A percentile compares a stretch with the other conserved stretches of the same genome.
These are phyloP conservation scores for Zoroaster sp. DNA, from an alignment of 53 echinoderm and acorn worm species.

Conservation along the genomic window DNA sequence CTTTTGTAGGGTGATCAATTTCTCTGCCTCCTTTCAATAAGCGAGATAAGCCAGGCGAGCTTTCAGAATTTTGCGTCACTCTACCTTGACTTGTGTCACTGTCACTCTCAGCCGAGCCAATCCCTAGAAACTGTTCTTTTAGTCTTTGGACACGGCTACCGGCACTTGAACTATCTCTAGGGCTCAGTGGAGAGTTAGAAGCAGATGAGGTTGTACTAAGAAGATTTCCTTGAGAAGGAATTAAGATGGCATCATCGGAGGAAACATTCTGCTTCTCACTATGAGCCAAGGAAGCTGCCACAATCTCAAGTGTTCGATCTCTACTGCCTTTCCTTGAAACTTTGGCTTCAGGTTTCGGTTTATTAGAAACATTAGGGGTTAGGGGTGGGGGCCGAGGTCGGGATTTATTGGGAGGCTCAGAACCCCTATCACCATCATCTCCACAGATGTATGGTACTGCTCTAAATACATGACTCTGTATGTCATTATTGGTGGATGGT, in stretches of 20 bases:
- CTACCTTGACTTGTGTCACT: slow-evolving; percentile 29
- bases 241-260: not conserved
- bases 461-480: not conserved
- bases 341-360: not conserved
- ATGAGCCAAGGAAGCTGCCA: slow-evolving; percentile 8
- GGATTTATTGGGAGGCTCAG: not conserved
- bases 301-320: slow-evolving; percentile 33
- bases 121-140: slow-evolving; percentile 31
- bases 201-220: not conserved
- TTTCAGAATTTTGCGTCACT: slow-evolving; percentile 3
- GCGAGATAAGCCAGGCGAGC: not conserved
- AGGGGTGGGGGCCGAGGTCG: not conserved
- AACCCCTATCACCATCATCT: not conserved
- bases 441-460: not conserved
- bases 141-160: slow-evolving; percentile 39
- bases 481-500: not conserved
- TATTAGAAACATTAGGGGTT: not conserved
- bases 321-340: not conserved
- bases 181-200: not conserved
- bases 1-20: not conserved
- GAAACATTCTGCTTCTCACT: not conserved
- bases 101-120: not conserved
- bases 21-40: not conserved
- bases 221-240: not conserved
- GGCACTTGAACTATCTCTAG: not conserved